These are phyloP conservation scores for Mallotus villosus DNA, from an alignment of 2,797 vertebrate species.

Conservation along the genomic window DNA sequence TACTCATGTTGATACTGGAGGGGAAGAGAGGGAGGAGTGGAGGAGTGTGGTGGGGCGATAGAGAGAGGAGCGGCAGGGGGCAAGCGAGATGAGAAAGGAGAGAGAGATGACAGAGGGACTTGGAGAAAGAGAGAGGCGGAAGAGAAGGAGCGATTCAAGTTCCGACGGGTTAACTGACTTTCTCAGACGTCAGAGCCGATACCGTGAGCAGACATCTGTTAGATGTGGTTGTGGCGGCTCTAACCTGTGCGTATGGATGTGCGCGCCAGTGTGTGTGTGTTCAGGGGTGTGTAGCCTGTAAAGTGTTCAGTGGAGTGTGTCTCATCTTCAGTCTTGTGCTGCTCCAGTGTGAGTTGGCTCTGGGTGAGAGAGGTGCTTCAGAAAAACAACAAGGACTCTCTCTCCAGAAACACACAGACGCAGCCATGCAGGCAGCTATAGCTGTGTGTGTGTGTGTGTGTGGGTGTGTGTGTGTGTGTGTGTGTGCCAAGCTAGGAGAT, in stretches of 20 bases:
- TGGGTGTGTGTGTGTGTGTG: constrained; percentile 15
- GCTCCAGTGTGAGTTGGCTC: constrained; percentile 29
- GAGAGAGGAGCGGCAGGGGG: no score
- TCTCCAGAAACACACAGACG: constrained; percentile 5
- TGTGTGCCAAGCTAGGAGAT: not conserved
- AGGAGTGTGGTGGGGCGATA: not conserved
- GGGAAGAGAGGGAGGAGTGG: constrained; percentile 3
- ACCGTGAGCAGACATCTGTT: no score
- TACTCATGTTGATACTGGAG: constrained; percentile 49
- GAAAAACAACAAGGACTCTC: constrained; percentile 32
- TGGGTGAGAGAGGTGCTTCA: constrained; percentile 43
- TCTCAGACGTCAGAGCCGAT: constrained; percentile 21
- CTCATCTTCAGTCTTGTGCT: constrained; percentile 5
- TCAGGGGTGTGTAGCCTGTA: not conserved
- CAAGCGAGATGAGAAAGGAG: not conserved
- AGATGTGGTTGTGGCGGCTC: no score
- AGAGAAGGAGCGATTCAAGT: constrained; percentile 5
- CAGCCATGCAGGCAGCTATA: not conserved
- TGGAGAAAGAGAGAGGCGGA: not conserved
- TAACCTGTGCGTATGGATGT: not conserved
- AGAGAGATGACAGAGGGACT: constrained; percentile 21
- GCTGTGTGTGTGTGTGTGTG: constrained; percentile 13
- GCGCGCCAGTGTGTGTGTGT: not conserved
- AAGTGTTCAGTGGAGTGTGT: constrained; percentile 24
- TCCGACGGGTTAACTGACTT: constrained; percentile 37